Base-by-base conservation (phyloP, 2,888 invertebrate species). In the Epistrophe eligans region DNA sequence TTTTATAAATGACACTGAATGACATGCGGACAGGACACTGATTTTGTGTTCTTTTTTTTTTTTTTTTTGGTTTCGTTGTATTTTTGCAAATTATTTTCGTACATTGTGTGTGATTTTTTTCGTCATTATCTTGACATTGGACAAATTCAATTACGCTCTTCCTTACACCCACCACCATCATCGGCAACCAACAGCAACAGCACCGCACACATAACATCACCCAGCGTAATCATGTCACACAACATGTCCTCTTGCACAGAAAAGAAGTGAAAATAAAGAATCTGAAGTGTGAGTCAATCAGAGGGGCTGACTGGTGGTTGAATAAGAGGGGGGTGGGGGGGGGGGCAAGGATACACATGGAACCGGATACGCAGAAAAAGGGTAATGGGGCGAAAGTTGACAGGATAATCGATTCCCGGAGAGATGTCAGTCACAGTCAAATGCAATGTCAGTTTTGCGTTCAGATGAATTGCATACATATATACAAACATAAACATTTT, bases 351-450 rank as follows among this genome's bases (percentile, higher is more conserved):
- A 38, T 6, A 24, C 43, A 43, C 24, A 62, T 43, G 67, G 40
- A 70, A 70, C 67, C 72, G 58, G 83, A 71, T 76, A 79, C 87
- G 71, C 81, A 82, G 73, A 83, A 87, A 72, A 87, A 76, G 83
- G 83, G 83, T 79, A 87, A 82, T 81, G 85, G 85, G 85, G 73
- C 79, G 76, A 83, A 79, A 82, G 83, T 87, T 87, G 87, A 87
- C 87, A 87, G 82, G 79, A 83, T 87, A 87, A 87, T 87, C 87
- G 87, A 87, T 87, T 87, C 79, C 32, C 79, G 71, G 79, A 79
- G 83, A 77, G 83, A 87, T 83, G 87, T 87, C 87, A 87, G 87
- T 87, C 87, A 87, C 87, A 87, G 87, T 87, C 83, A 83, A 87
- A 87, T 83, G 87, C 87, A 87, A 83, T 87, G 87, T 72, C 82